Base-by-base conservation (phyloP, 2,113 vertebrate species). In the Sylvietta virens region DNA sequence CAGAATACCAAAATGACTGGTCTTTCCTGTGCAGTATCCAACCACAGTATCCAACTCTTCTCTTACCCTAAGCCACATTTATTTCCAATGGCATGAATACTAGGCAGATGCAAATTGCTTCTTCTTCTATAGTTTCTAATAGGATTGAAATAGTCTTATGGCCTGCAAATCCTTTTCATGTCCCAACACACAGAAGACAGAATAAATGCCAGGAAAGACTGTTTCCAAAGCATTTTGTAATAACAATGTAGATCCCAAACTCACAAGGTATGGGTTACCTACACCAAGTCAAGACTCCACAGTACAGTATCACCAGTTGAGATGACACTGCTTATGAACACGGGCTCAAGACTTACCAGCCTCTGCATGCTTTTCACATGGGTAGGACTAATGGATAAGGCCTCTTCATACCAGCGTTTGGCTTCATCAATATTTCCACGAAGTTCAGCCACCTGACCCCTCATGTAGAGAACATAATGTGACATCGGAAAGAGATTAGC, bases 291-390 rank as follows among this genome's bases (percentile, higher is more conserved):
- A 60, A 26, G 45, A 56, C 66, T 70, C 65, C n/a, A 42, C 24
- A 80, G 30, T 7, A 53, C 13, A 35, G 1, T 12, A 40, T 6
- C 15, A 6, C 20, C 58, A 51, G 13, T 1, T 53, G 40, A 90
- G 42, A 58, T 1, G 15, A 31, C 42, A 67, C 18, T 17, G 22
- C 27, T 77, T 22, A 20, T 1, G 27, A 76, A 50, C 0, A 6
- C 1, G 11, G 50, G 16, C 53, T 70, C 39, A 20, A 28, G 70
- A 98, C 98, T 99, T 97, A 99, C 99, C 99, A 99, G 98, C 94
- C 99, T 98, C 97, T 99, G 99, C 99, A 99, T 99, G 97, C 99
- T 99, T 98, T 99, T 99, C 95, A 99, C 99, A 0, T 99, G 99
- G 23, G 99, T 99, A 20, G 99, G 99, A 94, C 99, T 99, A 97